These are phyloP conservation scores for Saturnia pavonia DNA, from an alignment of 2,888 invertebrate genomes.

Conservation along the genomic window DNA sequence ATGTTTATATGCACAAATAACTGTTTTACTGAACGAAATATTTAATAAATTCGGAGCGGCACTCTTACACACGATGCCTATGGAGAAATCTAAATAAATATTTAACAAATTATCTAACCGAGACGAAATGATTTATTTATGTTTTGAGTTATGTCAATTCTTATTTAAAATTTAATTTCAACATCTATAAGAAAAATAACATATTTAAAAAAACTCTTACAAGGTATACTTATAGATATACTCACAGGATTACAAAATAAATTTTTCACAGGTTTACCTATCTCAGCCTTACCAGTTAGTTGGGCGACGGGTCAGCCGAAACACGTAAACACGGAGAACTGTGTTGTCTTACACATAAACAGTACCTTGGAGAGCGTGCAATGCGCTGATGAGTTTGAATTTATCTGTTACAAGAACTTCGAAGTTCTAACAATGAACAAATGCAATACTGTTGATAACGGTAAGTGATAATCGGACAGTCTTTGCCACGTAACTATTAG, in stretches of 20 bases:
- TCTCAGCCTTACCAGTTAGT: constrained; percentile 33
- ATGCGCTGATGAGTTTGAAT: constrained; percentile 34
- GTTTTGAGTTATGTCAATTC: neutral
- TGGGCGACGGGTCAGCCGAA: constrained; percentile 43
- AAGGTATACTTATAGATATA: too few relatives aligned
- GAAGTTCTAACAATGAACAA: neutral
- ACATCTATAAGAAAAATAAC: too few relatives aligned
- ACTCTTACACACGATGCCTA: neutral
- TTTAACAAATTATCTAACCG: neutral
- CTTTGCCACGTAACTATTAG: neutral
- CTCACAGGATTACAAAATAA: too few relatives aligned
- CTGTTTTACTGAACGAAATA: too few relatives aligned
- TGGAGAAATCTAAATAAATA: neutral
- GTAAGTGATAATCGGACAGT: neutral
- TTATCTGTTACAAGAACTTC: constrained; percentile 34
- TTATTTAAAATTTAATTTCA: neutral
- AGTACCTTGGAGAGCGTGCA: constrained; percentile 35
- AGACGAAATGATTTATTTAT: neutral
- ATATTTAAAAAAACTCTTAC: too few relatives aligned
- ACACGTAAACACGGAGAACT: constrained; percentile 38
- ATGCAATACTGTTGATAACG: neutral
- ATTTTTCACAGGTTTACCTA: constrained; percentile 32
- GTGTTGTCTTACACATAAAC: constrained; percentile 31
- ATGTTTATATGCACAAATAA: too few relatives aligned
- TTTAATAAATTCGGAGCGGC: too few relatives aligned